phyloP scores from a whole-genome alignment of 2,888 invertebrate species.

The Phengaris arion region DNA sequence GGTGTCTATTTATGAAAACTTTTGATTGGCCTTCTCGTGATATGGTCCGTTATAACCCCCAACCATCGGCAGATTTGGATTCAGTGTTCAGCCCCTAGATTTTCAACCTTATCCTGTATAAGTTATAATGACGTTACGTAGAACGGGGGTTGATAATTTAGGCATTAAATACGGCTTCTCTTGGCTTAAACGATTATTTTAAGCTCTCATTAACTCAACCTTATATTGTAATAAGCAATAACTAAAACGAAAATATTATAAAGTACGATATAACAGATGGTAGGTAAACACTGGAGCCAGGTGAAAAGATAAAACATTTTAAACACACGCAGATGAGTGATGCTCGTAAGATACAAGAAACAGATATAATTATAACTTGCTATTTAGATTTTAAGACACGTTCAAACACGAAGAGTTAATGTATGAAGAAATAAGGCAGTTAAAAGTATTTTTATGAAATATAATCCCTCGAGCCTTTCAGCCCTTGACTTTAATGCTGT shows the following conservation, averaged over 20 bases:
- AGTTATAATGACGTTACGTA: too few relatives aligned
- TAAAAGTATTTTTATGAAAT: too few relatives aligned
- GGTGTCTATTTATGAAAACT: background rate
- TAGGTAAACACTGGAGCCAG: conserved; percentile 3
- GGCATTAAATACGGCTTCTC: background rate
- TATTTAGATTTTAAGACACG: background rate
- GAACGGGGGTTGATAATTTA: too few relatives aligned
- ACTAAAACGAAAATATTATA: background rate
- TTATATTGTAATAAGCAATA: background rate
- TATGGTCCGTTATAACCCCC: too few relatives aligned
- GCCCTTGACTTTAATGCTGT: too few relatives aligned
- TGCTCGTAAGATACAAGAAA: conserved; percentile 4
- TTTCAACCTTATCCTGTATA: too few relatives aligned
- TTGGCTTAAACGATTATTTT: background rate
- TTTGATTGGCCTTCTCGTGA: background rate
- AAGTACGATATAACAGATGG: background rate
- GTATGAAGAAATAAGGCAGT: too few relatives aligned
- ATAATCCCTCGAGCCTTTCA: too few relatives aligned
- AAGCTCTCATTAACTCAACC: background rate
- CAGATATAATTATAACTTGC: conserved; percentile 5
- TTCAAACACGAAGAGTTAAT: too few relatives aligned
- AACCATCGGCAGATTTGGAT: too few relatives aligned
- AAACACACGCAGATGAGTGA: conserved; percentile 8
- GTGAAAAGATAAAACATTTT: conserved; percentile 14
- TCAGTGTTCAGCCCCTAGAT: too few relatives aligned